phyloP scores from a whole-genome alignment of 2,888 invertebrate species.

The Tromatobia lineatoria region DNA sequence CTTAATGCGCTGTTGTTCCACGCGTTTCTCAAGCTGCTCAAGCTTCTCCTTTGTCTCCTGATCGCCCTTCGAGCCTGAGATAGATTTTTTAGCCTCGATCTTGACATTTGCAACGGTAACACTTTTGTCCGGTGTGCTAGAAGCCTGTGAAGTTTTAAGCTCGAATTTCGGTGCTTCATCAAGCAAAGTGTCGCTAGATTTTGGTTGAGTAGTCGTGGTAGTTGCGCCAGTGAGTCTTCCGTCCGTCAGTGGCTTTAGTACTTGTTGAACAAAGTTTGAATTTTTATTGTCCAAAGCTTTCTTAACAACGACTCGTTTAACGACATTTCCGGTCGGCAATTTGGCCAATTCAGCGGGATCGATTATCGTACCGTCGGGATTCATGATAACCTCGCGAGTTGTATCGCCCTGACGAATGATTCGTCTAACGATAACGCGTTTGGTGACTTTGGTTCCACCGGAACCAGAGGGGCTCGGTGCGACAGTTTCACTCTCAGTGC shows the following conservation, averaged over 20 bases:
- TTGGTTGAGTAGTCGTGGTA: slow-evolving; percentile 34
- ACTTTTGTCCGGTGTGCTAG: slow-evolving; percentile 63
- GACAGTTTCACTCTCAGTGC: slow-evolving; percentile 72
- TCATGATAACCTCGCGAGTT: slow-evolving; percentile 83
- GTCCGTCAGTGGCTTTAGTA: slow-evolving; percentile 74
- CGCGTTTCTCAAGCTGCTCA: slow-evolving; percentile 82
- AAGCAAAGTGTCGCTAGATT: slow-evolving; percentile 50
- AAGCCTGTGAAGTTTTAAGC: slow-evolving; percentile 78
- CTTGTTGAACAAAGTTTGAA: slow-evolving; percentile 75
- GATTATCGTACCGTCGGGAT: slow-evolving; percentile 83
- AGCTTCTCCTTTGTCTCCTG: slow-evolving; percentile 83
- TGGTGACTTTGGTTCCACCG: slow-evolving; percentile 80
- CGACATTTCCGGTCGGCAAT: slow-evolving; percentile 83
- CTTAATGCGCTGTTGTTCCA: slow-evolving; percentile 82
- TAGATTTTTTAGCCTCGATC: slow-evolving; percentile 69
- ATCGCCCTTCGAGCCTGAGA: slow-evolving; percentile 74
- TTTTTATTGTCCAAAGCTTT: slow-evolving; percentile 79
- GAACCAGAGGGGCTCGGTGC: slow-evolving; percentile 54
- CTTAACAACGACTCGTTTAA: slow-evolving; percentile 83
- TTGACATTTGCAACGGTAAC: slow-evolving; percentile 45
- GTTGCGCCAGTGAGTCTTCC: slow-evolving; percentile 45
- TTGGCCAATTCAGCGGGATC: slow-evolving; percentile 84
- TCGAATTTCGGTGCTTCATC: slow-evolving; percentile 79
- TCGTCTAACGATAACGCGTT: slow-evolving; percentile 83
- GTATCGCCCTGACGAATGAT: slow-evolving; percentile 84